These are phyloP conservation scores for Daphoenositta chrysoptera DNA, from an alignment of 2,113 vertebrate species.

Conservation along the genomic window DNA sequence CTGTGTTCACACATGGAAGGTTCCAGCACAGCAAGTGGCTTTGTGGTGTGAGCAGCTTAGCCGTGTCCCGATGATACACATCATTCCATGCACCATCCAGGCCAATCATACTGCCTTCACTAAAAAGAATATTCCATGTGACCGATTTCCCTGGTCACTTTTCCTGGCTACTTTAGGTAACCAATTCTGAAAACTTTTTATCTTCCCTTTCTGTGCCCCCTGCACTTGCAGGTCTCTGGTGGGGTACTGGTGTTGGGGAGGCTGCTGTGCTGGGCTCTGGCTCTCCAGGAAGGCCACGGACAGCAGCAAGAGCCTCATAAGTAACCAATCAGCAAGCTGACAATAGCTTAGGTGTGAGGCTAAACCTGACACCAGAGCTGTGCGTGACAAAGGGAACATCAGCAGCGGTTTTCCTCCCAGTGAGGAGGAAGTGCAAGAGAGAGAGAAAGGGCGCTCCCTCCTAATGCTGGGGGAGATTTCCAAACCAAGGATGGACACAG, in stretches of 20 bases:
- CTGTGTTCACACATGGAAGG: fast-evolving
- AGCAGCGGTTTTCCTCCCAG: not conserved
- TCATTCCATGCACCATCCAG: not conserved
- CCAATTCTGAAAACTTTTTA: not conserved
- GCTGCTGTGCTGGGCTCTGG: not conserved
- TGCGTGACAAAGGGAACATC: not conserved
- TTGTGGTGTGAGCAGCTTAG: not conserved
- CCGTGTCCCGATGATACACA: fast-evolving
- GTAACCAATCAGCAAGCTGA: not conserved
- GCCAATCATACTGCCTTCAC: not conserved
- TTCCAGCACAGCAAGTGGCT: not conserved
- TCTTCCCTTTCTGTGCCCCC: not conserved
- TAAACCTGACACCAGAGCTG: not conserved
- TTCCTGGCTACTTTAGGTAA: not conserved
- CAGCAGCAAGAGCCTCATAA: not conserved
- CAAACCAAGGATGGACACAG: not conserved
- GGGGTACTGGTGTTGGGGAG: not conserved
- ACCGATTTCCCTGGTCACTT: not conserved
- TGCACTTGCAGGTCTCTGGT: not conserved
- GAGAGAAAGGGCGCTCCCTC: not conserved
- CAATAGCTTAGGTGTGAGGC: not conserved
- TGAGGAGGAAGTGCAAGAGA: not conserved
- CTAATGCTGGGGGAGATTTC: not conserved
- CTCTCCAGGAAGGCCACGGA: not conserved
- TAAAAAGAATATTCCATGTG: not conserved